phyloP scores from a whole-genome alignment of 2,113 vertebrate species.

The Martes martes region DNA sequence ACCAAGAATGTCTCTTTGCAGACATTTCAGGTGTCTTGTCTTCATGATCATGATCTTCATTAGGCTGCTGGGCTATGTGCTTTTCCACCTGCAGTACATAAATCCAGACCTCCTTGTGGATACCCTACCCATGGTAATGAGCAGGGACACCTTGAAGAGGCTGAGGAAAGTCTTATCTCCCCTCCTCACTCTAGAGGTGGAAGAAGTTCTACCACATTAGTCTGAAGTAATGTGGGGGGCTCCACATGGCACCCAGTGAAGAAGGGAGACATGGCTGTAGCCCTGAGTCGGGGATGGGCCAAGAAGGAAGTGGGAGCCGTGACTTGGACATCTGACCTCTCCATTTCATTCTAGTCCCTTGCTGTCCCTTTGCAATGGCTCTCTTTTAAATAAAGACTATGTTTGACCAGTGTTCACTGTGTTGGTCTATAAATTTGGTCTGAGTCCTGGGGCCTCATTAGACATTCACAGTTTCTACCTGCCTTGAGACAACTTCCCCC shows the following conservation, averaged over 20 bases:
- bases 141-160: constrained; percentile 26
- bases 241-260: neutral
- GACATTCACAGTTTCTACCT: neutral
- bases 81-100: constrained; percentile 51
- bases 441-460: neutral
- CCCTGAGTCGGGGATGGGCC: rapidly evolving
- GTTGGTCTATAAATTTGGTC: neutral
- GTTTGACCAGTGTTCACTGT: neutral
- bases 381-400: constrained; percentile 43
- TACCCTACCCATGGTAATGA: constrained; percentile 36
- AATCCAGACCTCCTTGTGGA: constrained; percentile 56
- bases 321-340: neutral
- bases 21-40: constrained; percentile 1
- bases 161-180: constrained; percentile 41
- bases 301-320: neutral
- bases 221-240: neutral
- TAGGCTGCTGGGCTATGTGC: constrained; percentile 14
- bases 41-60: constrained; percentile 34
- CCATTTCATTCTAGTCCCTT: neutral
- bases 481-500: neutral
- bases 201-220: constrained; percentile 60
- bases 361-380: neutral
- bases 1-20: neutral
- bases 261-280: neutral
- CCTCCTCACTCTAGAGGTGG: constrained; percentile 49